Evolutionary conservation across 2,888 invertebrate species (phyloP).

Genomic region (Mythimna pallens): DNA sequence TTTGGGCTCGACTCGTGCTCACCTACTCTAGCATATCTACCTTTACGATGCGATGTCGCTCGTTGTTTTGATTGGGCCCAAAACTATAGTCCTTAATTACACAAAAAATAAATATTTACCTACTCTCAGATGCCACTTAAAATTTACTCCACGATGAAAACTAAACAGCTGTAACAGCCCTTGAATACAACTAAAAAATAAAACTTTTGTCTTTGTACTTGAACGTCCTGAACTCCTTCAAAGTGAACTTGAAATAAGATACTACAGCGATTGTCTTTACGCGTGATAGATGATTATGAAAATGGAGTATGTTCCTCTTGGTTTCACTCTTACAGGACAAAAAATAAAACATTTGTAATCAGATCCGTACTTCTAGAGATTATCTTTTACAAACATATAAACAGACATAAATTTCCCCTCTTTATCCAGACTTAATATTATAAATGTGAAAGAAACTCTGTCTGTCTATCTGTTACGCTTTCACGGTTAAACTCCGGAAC

Average conservation of each 20-base stretch:
- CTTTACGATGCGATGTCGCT: no score
- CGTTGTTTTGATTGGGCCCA: no score
- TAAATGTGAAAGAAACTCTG: no score
- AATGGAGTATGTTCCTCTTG: no score
- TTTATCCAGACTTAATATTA: no score
- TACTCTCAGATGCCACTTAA: not conserved
- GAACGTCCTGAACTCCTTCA: conserved; percentile 1
- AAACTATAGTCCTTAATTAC: no score
- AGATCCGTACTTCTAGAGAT: not conserved
- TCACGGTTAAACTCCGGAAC: no score
- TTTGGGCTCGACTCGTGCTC: no score
- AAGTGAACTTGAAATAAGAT: conserved; percentile 21
- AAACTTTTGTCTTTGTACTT: conserved; percentile 16
- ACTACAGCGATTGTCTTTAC: not conserved
- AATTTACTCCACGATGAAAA: conserved; percentile 11
- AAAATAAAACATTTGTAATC: not conserved
- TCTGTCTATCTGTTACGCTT: no score
- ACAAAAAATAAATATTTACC: no score
- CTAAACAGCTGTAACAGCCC: not conserved
- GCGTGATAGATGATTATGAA: not conserved
- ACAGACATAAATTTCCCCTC: not conserved
- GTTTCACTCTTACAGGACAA: no score
- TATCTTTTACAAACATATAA: not conserved
- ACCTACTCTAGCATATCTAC: no score
- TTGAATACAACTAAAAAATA: conserved; percentile 20